Base-by-base conservation (phyloP, 1,140 invertebrate species). In the Drosophila setifemur region DNA sequence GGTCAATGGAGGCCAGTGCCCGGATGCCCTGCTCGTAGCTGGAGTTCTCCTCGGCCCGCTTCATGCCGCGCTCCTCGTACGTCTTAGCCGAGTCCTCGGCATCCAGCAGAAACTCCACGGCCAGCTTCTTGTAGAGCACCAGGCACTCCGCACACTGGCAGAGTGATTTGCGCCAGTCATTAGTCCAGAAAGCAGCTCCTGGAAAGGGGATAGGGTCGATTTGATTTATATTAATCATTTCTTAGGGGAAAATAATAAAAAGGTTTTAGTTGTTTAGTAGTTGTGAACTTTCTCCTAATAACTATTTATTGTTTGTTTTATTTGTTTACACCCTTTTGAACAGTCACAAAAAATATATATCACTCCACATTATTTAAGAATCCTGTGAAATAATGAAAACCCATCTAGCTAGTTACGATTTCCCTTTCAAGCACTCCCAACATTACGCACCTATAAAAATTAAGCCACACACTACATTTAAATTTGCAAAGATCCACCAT, bases 21-120 rank as follows among this genome's bases (percentile, higher is more conserved):
- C 94, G 92, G 83, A 96, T 92, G 33, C 95, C 95, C 86, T 94
- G 93, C 81, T 96, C 95, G 85, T 96, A 96, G 43, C 93, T 93
- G 33, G 91, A 92, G 67, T 92, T 90, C 12, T 85, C 77, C 67
- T 90, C 69, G 1, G 90, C 91, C 52, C 92, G 93, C 4, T 91
- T 91, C 91, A 94, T 94, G 2, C 95, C 95, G 69, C 95, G 93
- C 76, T 95, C 94, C 91, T 98, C 97, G 91, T 99, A 99, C 1
- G 93, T 93, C 55, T 94, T 93, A 0, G 98, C 95, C 16, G 96
- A 97, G 82, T 99, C 98, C 70, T 95, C 93, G 7, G 92, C 91
- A 91, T 98, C 97, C 4, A 95, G 89, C 26, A 99, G 89, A 91
- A 95, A 99, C 35, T 91, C 75, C 8, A 97, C 90, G 19, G 93